Percentiles rank a stretch among this genome's conserved stretches.
These are phyloP conservation scores for Latrodectus hesperus DNA, from an alignment of 2,888 invertebrate genomes.

Conservation along the genomic window DNA sequence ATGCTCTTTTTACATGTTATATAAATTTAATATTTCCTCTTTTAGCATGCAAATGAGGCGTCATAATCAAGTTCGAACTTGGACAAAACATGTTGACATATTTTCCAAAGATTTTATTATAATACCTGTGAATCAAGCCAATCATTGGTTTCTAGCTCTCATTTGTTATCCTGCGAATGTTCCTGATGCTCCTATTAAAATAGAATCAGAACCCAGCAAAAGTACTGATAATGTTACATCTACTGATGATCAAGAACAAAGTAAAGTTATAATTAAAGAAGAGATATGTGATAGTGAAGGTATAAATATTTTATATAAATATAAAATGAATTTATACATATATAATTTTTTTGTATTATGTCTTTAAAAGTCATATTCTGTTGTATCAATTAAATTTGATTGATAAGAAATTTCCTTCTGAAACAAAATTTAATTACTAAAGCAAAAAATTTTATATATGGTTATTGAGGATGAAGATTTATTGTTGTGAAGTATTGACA, in stretches of 20 bases:
- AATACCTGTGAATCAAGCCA: constrained; percentile 96
- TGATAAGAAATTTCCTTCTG: neutral
- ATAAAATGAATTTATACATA: neutral
- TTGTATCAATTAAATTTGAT: neutral
- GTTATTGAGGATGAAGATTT: too few species aligned
- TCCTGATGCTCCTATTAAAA: constrained; percentile 39
- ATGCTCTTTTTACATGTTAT: too few species aligned
- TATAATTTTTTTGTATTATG: neutral
- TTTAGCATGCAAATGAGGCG: constrained; percentile 80
- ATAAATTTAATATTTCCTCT: neutral
- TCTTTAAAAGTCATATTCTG: neutral
- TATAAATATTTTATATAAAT: neutral
- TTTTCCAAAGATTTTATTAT: constrained; percentile 97
- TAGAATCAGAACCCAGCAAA: constrained; percentile 15
- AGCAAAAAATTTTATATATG: too few species aligned
- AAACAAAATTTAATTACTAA: too few species aligned
- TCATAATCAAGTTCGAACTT: constrained; percentile 91
- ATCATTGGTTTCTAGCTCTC: constrained; percentile 98
- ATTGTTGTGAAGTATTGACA: too few species aligned
- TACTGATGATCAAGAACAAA: constrained; percentile 48
- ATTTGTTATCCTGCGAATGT: constrained; percentile 92
- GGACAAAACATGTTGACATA: constrained; percentile 97
- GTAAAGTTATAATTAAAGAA: constrained; percentile 40
- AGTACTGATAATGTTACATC: constrained; percentile 51
- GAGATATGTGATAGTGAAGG: constrained; percentile 31